phyloP scores from a whole-genome alignment of 1,140 invertebrate species.

The Varroa destructor region DNA sequence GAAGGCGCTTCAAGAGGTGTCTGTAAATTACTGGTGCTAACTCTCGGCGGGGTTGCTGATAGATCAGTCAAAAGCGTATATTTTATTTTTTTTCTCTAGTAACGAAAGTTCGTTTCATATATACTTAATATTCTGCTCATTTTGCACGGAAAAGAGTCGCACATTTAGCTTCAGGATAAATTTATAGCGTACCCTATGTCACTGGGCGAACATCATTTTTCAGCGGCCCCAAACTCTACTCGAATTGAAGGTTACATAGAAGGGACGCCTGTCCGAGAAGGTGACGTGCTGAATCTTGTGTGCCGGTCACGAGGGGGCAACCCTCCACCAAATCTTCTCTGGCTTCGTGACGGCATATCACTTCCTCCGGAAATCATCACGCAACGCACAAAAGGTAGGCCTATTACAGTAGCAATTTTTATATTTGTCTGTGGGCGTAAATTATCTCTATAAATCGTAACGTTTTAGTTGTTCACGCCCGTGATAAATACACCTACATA shows the following conservation, averaged over 20 bases:
- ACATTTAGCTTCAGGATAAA: too few species aligned
- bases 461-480: background rate
- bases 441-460: too few species aligned
- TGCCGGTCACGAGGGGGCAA: slow-evolving; percentile 21
- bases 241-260: slow-evolving; percentile 5
- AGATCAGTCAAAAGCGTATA: too few species aligned
- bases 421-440: too few species aligned
- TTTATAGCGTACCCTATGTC: background rate
- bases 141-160: too few species aligned
- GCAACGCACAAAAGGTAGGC: slow-evolving; percentile 7
- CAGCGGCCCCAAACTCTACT: slow-evolving; percentile 22
- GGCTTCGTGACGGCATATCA: slow-evolving; percentile 33
- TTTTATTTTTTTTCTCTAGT: too few species aligned
- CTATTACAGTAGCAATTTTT: too few species aligned
- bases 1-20: too few species aligned
- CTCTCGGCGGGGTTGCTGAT: too few species aligned
- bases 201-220: background rate
- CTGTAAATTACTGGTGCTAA: too few species aligned
- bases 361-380: slow-evolving; percentile 14
- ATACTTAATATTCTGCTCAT: too few species aligned
- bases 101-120: too few species aligned
- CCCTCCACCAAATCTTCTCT: slow-evolving; percentile 35
- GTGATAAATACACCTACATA: background rate
- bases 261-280: slow-evolving; percentile 27
- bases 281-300: slow-evolving; percentile 7